A percentile compares a stretch with the other conserved stretches of the same genome.
Evolutionary conservation across 2,113 vertebrate species (phyloP).

Genomic region (Sturnira hondurensis): DNA sequence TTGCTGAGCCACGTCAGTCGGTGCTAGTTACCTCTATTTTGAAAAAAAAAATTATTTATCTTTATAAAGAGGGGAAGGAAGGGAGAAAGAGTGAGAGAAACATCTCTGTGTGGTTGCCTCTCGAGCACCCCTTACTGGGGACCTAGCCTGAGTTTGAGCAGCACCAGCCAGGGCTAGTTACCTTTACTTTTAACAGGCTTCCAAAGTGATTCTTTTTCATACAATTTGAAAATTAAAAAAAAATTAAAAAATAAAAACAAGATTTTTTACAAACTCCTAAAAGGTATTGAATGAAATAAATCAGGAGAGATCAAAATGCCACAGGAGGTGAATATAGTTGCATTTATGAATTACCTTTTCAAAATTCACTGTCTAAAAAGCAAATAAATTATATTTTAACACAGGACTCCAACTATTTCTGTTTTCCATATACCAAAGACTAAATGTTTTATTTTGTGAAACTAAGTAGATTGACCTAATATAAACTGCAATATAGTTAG

Average conservation of each 20-base stretch:
- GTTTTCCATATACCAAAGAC: background rate
- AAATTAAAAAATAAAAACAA: background rate
- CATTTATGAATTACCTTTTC: background rate
- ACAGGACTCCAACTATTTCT: background rate
- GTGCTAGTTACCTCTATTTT: too few relatives aligned
- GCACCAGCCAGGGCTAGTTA: too few relatives aligned
- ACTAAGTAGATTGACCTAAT: background rate
- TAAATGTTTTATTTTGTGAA: background rate
- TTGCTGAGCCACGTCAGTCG: too few relatives aligned
- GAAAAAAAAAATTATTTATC: too few relatives aligned
- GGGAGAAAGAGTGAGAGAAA: too few relatives aligned
- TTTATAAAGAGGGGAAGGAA: too few relatives aligned
- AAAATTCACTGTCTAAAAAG: background rate
- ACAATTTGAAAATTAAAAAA: background rate
- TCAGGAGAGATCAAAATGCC: background rate
- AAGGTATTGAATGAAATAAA: background rate
- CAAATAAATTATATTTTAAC: background rate
- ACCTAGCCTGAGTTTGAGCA: too few relatives aligned
- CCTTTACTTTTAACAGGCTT: background rate
- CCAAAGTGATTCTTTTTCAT: background rate
- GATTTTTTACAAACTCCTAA: background rate
- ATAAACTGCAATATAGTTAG: background rate
- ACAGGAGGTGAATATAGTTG: background rate
- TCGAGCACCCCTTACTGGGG: too few relatives aligned
- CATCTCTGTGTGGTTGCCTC: too few relatives aligned